These are phyloP conservation scores for Panurus biarmicus DNA, from an alignment of 2,113 vertebrate species.

Conservation along the genomic window DNA sequence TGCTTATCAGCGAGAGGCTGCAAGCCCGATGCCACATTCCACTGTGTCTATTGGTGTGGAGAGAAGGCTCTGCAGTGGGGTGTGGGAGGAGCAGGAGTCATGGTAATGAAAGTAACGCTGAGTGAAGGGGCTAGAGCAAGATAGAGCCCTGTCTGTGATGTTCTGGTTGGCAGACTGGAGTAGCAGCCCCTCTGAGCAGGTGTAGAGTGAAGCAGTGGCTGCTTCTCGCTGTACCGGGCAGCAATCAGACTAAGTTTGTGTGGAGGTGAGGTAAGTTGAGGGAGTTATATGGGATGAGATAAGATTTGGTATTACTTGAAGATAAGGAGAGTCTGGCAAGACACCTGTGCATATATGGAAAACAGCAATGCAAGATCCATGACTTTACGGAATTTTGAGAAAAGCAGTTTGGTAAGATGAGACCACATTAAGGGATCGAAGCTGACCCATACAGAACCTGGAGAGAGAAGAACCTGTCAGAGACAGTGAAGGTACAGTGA, in stretches of 20 bases:
- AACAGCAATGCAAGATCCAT: neutral
- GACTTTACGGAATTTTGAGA: neutral
- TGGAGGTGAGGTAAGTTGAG: neutral
- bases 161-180: neutral
- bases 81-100: neutral
- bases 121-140: neutral
- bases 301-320: neutral
- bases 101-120: neutral
- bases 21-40: neutral
- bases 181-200: neutral
- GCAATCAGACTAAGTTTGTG: neutral
- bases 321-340: neutral
- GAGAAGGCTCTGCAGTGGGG: neutral
- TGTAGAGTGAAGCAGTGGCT: neutral
- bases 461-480: neutral
- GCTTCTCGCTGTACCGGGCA: neutral
- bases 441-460: fast-evolving
- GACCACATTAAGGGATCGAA: neutral
- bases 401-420: neutral
- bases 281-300: neutral
- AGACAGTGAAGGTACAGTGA: neutral
- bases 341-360: fast-evolving
- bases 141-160: neutral
- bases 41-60: neutral
- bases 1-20: neutral